Evolutionary conservation across 2,113 vertebrate species (phyloP).

Genomic region (Cercocebus atys): DNA sequence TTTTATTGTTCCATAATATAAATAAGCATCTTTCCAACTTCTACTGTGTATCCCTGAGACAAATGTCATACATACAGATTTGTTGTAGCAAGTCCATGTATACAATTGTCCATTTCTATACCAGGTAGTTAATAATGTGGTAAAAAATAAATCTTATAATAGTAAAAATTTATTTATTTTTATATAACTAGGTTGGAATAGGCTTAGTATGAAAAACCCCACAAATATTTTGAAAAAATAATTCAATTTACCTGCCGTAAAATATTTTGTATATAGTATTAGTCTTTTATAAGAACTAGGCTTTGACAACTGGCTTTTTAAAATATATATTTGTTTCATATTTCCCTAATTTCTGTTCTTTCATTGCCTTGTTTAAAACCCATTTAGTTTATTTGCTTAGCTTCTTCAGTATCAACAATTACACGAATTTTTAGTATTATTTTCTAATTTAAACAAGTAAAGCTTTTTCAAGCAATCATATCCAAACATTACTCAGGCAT

Average conservation of each 20-base stretch:
- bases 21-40: background rate
- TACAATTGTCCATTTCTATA: background rate
- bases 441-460: background rate
- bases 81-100: background rate
- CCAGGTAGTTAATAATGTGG: background rate
- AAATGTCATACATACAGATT: background rate
- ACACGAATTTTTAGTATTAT: background rate
- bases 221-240: background rate
- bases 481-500: background rate
- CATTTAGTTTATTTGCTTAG: background rate
- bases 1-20: background rate
- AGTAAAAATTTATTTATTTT: background rate
- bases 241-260: background rate
- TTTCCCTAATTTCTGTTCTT: background rate
- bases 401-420: background rate
- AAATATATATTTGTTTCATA: background rate
- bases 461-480: background rate
- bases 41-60: too few relatives aligned
- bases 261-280: background rate
- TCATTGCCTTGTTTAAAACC: background rate
- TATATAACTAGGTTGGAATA: background rate
- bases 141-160: background rate
- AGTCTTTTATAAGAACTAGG: background rate
- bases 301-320: background rate
- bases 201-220: background rate